Evolutionary conservation across 1,140 invertebrate genomes (phyloP), one percentile per base, ranked within the genome.

Genomic region (Zaprionus africanus): DNA sequence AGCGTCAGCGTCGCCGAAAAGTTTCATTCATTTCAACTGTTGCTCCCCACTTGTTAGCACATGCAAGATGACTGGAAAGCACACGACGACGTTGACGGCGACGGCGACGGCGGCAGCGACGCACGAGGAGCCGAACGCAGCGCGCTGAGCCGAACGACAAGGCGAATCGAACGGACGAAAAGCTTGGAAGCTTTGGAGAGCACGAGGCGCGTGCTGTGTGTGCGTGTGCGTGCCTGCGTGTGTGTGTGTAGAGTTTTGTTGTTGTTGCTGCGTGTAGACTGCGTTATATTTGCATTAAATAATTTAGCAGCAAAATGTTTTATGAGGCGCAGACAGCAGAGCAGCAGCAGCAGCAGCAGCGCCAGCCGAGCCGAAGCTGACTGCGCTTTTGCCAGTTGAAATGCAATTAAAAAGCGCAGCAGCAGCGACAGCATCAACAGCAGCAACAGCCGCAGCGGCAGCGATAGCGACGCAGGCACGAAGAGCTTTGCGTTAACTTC

Each of bases 11-110:
- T 38, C 43, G 43, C 46, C 73, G 36, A 82, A 79, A 65, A 67
- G 51, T 78, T 85, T 85, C 78, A 88, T 90, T 88, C 81, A 88
- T 90, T 81, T 90, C 84, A 88, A 88, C 84, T 88, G 84, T 88
- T 88, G 84, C 84, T 90, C 81, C 72, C 78, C 85, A 88, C 84
- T 87, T 87, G 84, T 87, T 87, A 87, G 84, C 84, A 82, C 77
- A 78, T 68, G 79, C 38, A 70, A 46, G 41, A 46, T 9, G 41
- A 81, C 56, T 68, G 78, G 79, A 81, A 76, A 31, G 59, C 54
- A 38, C 26, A 34, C 61, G 49, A 62, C 13, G 28, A 24, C 11
- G 46, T 11, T 28, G n/a, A 13, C 31, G 46, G 19, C 53, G 31
- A 62, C 57, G 31, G 2, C 2, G 34, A 41, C 54, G 12, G 36